Evolutionary conservation across 2,888 invertebrate genomes (phyloP).

Genomic region (Trypoxylon attenuatum): DNA sequence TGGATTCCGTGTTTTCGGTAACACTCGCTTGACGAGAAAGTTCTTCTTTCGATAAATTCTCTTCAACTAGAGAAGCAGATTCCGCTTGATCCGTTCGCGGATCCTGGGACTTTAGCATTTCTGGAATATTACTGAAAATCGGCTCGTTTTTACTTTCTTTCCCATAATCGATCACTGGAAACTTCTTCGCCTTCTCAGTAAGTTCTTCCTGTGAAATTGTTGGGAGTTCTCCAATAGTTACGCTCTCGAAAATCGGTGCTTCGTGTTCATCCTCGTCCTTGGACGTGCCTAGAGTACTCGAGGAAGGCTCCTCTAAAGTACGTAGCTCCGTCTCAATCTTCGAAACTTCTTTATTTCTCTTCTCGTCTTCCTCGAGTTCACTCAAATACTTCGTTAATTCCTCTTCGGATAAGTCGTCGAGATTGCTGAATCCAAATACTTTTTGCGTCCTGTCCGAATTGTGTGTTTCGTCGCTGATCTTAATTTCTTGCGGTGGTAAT

Average conservation of each 20-base stretch:
- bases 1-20: no score
- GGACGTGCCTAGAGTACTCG: background rate
- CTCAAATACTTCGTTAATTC: slow-evolving; percentile 73
- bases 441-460: slow-evolving; percentile 25
- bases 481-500: no score
- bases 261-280: slow-evolving; percentile 67
- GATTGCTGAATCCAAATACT: slow-evolving; percentile 63
- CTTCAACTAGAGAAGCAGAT: background rate
- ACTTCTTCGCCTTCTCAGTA: background rate
- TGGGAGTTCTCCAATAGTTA: slow-evolving; percentile 66
- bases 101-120: background rate
- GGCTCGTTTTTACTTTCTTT: background rate
- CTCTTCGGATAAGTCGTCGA: slow-evolving; percentile 71
- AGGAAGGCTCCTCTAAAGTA: background rate
- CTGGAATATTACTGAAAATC: background rate
- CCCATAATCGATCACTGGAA: background rate
- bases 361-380: slow-evolving; percentile 72
- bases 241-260: slow-evolving; percentile 68
- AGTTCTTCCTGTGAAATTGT: slow-evolving; percentile 62
- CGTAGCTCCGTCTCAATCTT: background rate
- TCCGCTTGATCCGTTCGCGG: background rate
- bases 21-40: no score
- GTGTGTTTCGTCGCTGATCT: background rate
- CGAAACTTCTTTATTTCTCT: slow-evolving; percentile 38
- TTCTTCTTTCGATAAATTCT: no score